Conservation (phyloP, 2,113 vertebrate genomes). For the Muntiacus muntjak region DNA sequence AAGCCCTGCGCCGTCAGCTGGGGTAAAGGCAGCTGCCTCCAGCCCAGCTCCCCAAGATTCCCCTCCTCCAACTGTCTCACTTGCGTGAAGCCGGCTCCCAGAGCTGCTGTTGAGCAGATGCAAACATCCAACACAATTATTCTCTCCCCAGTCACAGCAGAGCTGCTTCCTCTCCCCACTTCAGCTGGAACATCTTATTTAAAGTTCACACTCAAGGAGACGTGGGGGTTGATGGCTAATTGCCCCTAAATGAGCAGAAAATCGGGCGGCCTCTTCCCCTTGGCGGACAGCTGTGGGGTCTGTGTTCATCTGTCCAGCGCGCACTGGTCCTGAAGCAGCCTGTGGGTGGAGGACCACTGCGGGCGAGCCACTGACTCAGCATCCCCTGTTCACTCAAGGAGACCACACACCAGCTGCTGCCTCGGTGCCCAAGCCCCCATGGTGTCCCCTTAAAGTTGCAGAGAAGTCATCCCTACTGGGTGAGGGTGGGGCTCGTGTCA, state of each 20-base stretch:
- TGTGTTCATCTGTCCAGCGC: background rate
- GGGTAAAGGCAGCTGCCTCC: background rate
- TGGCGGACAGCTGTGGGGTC: background rate
- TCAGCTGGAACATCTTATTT: slow-evolving; percentile 52
- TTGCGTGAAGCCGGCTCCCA: background rate
- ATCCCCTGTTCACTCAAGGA: background rate
- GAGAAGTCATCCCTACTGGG: background rate
- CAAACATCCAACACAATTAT: slow-evolving; percentile 11
- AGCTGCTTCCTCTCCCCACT: background rate
- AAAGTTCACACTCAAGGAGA: slow-evolving; percentile 48
- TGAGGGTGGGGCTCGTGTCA: background rate
- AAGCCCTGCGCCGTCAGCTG: accelerated
- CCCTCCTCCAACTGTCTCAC: background rate
- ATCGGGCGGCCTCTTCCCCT: background rate
- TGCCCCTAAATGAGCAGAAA: background rate
- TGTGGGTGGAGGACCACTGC: background rate
- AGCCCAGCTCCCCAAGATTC: background rate
- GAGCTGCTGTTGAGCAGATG: background rate
- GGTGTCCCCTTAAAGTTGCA: background rate
- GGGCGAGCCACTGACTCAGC: background rate
- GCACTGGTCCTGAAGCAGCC: background rate
- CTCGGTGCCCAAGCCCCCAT: background rate
- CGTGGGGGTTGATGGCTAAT: background rate
- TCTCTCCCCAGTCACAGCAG: background rate
- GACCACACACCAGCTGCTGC: accelerated